Evolutionary conservation across 64 coral and sea anemone species (phyloP).

Genomic region (Pocillopora damicornis): DNA sequence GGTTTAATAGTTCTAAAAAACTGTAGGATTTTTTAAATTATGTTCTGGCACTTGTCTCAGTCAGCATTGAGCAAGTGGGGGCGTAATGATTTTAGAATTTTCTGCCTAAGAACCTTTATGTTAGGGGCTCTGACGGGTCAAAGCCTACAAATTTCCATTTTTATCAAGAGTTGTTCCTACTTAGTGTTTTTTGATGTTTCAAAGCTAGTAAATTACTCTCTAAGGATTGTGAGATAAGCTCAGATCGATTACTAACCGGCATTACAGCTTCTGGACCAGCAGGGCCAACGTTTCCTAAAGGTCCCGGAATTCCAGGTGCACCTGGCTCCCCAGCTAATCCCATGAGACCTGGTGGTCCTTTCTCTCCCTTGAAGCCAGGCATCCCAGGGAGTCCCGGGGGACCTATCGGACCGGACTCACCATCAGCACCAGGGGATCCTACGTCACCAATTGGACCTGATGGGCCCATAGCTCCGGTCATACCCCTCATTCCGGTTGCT

Average conservation of each 20-base stretch:
- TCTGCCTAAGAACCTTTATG: no score
- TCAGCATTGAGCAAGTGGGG: no score
- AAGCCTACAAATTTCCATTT: no score
- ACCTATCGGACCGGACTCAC: conserved; percentile 50
- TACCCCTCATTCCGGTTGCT: conserved; percentile 48
- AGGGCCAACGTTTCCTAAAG: conserved; percentile 56
- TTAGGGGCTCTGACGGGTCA: no score
- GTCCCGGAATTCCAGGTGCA: conserved; percentile 68
- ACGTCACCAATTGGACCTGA: conserved; percentile 63
- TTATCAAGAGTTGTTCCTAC: no score
- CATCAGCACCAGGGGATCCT: conserved; percentile 82
- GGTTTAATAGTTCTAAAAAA: no score
- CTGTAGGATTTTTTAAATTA: no score
- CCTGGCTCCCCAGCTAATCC: conserved; percentile 87
- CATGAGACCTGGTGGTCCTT: conserved; percentile 68
- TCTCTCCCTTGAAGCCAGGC: conserved; percentile 69
- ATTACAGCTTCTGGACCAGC: conserved; percentile 79
- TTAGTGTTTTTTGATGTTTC: no score
- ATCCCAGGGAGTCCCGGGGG: conserved; percentile 67
- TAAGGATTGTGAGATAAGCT: no score
- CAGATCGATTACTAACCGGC: conserved; percentile 50
- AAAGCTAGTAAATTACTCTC: no score
- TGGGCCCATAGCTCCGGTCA: conserved; percentile 54
- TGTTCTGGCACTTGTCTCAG: no score
- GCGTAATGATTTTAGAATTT: no score